These are phyloP conservation scores for Lepilemur ruficaudatus DNA, from an alignment of 2,797 vertebrate species.

Conservation along the genomic window DNA sequence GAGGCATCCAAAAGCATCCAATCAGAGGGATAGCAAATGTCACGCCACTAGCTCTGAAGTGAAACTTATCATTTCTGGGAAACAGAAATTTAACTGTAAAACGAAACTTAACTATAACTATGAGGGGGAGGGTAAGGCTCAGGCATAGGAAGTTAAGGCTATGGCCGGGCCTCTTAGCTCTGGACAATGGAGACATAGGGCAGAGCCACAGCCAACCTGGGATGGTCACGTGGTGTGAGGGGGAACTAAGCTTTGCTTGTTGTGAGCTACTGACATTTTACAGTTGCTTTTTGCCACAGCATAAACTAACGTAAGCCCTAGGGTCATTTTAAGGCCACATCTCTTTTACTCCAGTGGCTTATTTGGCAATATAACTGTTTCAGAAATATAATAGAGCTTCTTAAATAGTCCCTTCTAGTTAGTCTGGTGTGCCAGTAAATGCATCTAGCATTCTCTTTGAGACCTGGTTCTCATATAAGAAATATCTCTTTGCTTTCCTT, in stretches of 20 bases:
- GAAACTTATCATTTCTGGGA: too few species aligned
- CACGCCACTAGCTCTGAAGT: too few species aligned
- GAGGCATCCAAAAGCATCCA: too few species aligned
- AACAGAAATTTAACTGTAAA: too few species aligned
- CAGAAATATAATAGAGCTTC: not conserved
- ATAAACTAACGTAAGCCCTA: not conserved
- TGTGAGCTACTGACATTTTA: not conserved
- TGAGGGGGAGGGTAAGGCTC: too few species aligned
- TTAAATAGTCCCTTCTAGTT: not conserved
- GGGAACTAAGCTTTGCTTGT: not conserved
- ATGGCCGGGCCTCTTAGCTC: too few species aligned
- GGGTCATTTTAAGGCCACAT: not conserved
- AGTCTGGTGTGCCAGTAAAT: not conserved
- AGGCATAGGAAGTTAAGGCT: too few species aligned
- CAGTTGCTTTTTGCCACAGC: not conserved
- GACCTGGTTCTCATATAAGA: not conserved
- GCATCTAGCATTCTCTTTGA: not conserved
- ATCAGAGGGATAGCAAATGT: too few species aligned
- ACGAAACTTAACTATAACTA: too few species aligned
- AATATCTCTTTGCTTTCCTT: not conserved
- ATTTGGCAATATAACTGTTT: not conserved
- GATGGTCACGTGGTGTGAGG: not conserved
- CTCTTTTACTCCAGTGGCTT: not conserved
- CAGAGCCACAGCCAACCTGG: not conserved
- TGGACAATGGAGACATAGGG: too few species aligned